Evolutionary conservation across 2,888 invertebrate genomes (phyloP).

Genomic region (Metacarcinus magister): DNA sequence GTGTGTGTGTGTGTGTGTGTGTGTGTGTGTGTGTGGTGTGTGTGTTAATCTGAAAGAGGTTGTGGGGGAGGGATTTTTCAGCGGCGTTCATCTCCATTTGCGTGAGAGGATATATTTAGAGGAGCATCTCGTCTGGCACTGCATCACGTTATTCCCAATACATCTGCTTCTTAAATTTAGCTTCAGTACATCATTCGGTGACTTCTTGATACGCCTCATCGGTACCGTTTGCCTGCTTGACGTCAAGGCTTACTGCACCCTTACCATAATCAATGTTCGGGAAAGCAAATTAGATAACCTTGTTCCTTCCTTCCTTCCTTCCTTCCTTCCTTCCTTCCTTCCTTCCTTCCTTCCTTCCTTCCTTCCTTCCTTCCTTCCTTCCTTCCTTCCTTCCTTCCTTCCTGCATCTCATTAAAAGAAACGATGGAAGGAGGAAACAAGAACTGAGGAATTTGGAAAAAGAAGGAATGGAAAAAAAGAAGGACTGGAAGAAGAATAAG

Average conservation of each 20-base stretch:
- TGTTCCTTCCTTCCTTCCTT: neutral
- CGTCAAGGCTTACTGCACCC: neutral
- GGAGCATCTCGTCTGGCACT: neutral
- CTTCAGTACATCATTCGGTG: neutral
- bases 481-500: neutral
- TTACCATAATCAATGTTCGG: too few relatives aligned
- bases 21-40: too few relatives aligned
- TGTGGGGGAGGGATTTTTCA: neutral
- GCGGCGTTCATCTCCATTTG: neutral
- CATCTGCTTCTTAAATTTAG: neutral
- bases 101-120: neutral
- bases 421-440: neutral
- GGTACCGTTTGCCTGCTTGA: neutral
- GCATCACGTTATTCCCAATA: neutral
- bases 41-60: too few relatives aligned
- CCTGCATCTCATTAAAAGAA: neutral
- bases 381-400: neutral
- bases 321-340: neutral
- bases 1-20: too few relatives aligned
- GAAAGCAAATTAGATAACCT: neutral
- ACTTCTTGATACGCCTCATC: too few relatives aligned
- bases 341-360: neutral
- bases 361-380: neutral
- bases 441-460: neutral
- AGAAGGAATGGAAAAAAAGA: neutral